A percentile compares a stretch with the other conserved stretches of the same genome.
These are phyloP conservation scores for Octomys mimax DNA, from an alignment of 2,797 vertebrate species.

Conservation along the genomic window DNA sequence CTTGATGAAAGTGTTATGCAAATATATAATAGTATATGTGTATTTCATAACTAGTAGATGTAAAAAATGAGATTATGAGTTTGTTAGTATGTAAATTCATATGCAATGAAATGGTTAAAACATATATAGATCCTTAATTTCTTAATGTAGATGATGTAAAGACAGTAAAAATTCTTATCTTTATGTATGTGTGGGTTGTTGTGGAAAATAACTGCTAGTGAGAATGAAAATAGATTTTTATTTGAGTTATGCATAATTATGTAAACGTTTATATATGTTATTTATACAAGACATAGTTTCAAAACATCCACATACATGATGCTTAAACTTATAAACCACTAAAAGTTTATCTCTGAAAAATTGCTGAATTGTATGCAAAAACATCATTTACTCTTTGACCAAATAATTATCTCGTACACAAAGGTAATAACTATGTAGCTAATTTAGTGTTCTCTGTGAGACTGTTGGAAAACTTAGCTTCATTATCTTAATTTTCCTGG, in stretches of 20 bases:
- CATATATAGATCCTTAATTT: neutral
- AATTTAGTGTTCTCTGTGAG: neutral
- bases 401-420: neutral
- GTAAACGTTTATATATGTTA: neutral
- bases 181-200: neutral
- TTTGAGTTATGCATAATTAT: neutral
- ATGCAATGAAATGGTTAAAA: neutral
- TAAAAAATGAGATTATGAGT: neutral
- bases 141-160: constrained; percentile 2
- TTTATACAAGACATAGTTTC: neutral
- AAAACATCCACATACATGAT: neutral
- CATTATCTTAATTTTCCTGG: constrained; percentile 49
- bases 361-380: neutral
- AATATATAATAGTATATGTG: neutral
- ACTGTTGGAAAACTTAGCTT: neutral
- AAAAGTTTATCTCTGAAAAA: neutral
- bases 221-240: neutral
- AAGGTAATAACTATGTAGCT: neutral
- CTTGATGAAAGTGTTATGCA: neutral
- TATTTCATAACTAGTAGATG: neutral
- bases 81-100: neutral
- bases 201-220: neutral
- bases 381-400: neutral
- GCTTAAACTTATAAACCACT: neutral
- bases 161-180: neutral